phyloP scores from a whole-genome alignment of 2,888 invertebrate species.

The Temnothorax ravouxi region DNA sequence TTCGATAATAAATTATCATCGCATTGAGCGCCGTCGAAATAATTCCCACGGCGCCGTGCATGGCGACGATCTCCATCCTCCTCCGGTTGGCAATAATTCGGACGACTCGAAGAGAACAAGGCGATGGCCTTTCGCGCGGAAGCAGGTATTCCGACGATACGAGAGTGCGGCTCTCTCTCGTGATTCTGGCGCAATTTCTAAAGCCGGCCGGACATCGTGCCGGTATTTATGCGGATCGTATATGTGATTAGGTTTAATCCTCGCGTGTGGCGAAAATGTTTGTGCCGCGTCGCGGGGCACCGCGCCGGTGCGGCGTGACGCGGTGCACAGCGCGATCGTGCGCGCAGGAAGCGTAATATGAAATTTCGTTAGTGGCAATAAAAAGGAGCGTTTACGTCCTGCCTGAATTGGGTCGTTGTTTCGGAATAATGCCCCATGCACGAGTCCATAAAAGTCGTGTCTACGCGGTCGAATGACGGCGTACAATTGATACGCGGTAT shows the following conservation, averaged over 20 bases:
- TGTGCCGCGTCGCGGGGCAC: slow-evolving; percentile 19
- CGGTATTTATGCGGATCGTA: slow-evolving; percentile 33
- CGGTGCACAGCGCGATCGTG: not conserved
- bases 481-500: slow-evolving; percentile 34
- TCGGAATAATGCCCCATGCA: slow-evolving; percentile 36
- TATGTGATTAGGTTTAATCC: slow-evolving; percentile 31
- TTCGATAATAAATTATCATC: slow-evolving; percentile 71
- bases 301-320: not conserved
- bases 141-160: not conserved
- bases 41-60: slow-evolving; percentile 56
- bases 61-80: slow-evolving; percentile 5
- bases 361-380: slow-evolving; percentile 44
- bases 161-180: not conserved
- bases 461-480: slow-evolving; percentile 24
- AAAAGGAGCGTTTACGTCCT: slow-evolving; percentile 46
- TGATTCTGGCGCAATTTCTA: slow-evolving; percentile 10
- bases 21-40: slow-evolving; percentile 58
- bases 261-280: slow-evolving; percentile 36
- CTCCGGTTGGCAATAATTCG: not conserved
- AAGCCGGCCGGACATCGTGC: slow-evolving; percentile 6
- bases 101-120: not conserved
- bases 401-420: slow-evolving; percentile 46
- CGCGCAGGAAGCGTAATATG: slow-evolving; percentile 27
- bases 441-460: slow-evolving; percentile 47
- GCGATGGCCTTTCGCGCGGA: not conserved